Evolutionary conservation across 2,888 invertebrate genomes (phyloP).

Genomic region (Drosophila koepferae): DNA sequence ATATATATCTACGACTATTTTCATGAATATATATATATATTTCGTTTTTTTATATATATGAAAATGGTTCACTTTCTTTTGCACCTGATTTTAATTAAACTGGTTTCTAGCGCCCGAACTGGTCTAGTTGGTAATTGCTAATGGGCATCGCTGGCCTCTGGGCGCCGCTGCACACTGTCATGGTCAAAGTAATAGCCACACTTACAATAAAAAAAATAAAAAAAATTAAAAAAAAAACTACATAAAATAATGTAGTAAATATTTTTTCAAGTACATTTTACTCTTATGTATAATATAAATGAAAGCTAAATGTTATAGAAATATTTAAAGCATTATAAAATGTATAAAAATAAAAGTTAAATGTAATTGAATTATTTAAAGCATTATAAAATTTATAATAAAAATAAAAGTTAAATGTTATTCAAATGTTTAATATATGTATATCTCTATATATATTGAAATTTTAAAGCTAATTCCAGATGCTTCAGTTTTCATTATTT

Average conservation of each 20-base stretch:
- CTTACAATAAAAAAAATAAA: background rate
- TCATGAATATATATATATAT: conserved; percentile 1
- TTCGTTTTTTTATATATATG: conserved; percentile 24
- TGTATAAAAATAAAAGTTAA: too few species aligned
- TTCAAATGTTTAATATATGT: too few species aligned
- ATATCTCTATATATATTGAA: too few species aligned
- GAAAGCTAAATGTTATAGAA: background rate
- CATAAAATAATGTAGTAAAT: background rate
- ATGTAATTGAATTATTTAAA: too few species aligned
- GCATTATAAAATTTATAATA: too few species aligned
- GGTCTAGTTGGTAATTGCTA: conserved; percentile 33
- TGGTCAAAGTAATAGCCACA: conserved; percentile 4
- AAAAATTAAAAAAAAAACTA: background rate
- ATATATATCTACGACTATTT: background rate
- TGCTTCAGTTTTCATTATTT: too few species aligned
- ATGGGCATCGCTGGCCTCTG: conserved; percentile 13
- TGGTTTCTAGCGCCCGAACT: conserved; percentile 58
- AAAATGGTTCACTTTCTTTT: conserved; percentile 80
- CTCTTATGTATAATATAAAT: background rate
- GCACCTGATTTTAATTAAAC: conserved; percentile 71
- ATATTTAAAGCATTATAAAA: too few species aligned
- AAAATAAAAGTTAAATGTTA: too few species aligned
- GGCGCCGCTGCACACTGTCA: conserved; percentile 3
- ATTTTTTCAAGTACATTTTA: background rate
- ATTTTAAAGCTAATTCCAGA: too few species aligned